Evolutionary conservation across 92 coral and sea anemone genomes (phyloP).

Genomic region (Phymanthus crucifer): DNA sequence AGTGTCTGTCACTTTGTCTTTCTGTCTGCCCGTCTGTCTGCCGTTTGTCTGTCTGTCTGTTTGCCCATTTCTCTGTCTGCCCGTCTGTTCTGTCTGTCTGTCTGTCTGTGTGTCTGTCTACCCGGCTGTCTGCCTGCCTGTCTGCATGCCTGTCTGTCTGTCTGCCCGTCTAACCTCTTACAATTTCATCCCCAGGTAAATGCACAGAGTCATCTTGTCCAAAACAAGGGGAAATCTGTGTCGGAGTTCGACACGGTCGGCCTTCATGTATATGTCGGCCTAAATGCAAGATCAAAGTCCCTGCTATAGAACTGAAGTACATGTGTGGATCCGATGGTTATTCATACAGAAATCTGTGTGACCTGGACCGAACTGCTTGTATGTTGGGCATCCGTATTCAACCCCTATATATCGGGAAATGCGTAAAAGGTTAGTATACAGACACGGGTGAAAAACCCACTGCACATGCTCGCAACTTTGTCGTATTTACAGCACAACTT

Average conservation of each 20-base stretch:
- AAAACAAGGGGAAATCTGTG: slow-evolving; percentile 62
- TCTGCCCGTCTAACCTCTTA: not conserved
- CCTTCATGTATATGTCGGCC: slow-evolving; percentile 65
- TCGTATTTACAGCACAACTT: no score
- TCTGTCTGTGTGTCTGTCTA: not conserved
- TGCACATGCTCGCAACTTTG: no score
- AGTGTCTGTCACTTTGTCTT: no score
- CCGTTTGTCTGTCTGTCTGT: not conserved
- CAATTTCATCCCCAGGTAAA: not conserved
- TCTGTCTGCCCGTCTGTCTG: no score
- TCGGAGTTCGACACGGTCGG: slow-evolving; percentile 20
- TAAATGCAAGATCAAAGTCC: slow-evolving; percentile 36
- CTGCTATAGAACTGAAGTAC: slow-evolving; percentile 22
- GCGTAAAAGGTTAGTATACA: slow-evolving; percentile 14
- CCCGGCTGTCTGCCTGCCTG: no score
- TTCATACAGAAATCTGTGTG: slow-evolving; percentile 59
- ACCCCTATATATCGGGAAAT: slow-evolving; percentile 25
- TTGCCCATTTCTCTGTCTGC: not conserved
- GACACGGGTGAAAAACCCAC: no score
- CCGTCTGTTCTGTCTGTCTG: not conserved
- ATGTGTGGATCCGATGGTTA: slow-evolving; percentile 77
- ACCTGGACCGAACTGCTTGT: slow-evolving; percentile 67
- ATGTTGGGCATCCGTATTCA: slow-evolving; percentile 38
- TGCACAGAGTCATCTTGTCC: slow-evolving; percentile 29
- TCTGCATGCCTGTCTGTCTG: not conserved